A percentile compares a stretch with the other conserved stretches of the same genome.
Conservation (phyloP, 2,888 invertebrate species). For the Philaethria dido region DNA sequence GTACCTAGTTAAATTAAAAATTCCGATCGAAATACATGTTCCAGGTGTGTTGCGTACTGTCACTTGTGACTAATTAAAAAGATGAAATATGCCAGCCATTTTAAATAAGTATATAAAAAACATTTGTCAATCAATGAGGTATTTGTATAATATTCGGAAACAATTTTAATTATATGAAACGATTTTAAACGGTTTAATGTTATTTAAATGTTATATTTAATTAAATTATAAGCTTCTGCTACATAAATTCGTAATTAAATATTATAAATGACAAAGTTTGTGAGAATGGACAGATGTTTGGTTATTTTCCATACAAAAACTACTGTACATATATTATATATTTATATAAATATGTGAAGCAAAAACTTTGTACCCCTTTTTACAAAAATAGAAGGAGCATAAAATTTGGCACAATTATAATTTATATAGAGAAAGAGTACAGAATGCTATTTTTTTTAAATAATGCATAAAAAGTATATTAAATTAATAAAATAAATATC, state of each 20-base stretch:
- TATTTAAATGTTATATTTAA: neutral
- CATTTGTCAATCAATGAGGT: slow-evolving; percentile 1
- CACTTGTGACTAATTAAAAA: slow-evolving; percentile 1
- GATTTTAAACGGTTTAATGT: neutral
- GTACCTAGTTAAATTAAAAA: slow-evolving; percentile 11
- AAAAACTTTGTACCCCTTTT: too few species aligned
- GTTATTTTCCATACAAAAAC: too few species aligned
- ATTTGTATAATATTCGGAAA: neutral
- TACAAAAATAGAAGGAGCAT: too few species aligned
- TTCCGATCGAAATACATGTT: slow-evolving; percentile 3
- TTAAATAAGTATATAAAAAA: slow-evolving; percentile 1
- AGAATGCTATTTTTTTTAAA: too few species aligned
- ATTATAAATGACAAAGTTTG: too few species aligned
- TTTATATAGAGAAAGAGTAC: too few species aligned
- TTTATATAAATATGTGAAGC: too few species aligned
- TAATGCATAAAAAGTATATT: too few species aligned
- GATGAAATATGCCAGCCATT: slow-evolving; percentile 1
- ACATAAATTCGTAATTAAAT: neutral
- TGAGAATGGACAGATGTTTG: too few species aligned
- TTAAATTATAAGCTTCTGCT: neutral
- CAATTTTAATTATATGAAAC: slow-evolving; percentile 6
- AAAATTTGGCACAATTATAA: too few species aligned
- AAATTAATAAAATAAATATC: too few species aligned
- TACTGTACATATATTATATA: too few species aligned
- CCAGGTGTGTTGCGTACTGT: neutral